These are phyloP conservation scores for Bubo bubo DNA, from an alignment of 2,113 vertebrate species.

Conservation along the genomic window DNA sequence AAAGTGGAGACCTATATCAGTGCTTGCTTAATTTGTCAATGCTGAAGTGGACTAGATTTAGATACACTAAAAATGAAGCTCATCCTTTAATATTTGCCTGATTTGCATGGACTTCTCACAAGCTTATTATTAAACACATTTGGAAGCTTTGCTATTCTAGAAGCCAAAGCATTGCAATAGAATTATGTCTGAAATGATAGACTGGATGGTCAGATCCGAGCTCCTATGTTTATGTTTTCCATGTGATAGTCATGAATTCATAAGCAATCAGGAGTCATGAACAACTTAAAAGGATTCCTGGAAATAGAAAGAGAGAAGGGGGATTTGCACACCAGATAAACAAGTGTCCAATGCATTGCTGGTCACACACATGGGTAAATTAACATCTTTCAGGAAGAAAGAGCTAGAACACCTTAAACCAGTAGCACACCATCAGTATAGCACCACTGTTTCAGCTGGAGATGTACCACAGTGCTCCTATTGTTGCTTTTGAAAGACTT, in stretches of 20 bases:
- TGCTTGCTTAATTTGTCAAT: slow-evolving; percentile 32
- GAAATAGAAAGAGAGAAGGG: not conserved
- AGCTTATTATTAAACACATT: not conserved
- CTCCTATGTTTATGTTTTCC: fast-evolving
- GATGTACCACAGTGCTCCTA: not conserved
- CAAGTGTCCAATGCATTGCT: not conserved
- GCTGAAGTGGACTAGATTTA: slow-evolving; percentile 63
- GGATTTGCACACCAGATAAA: not conserved
- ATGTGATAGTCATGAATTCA: not conserved
- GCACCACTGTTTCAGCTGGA: not conserved
- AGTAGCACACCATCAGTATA: not conserved
- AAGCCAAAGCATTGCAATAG: not conserved
- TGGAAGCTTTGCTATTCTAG: not conserved
- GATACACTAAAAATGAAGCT: slow-evolving; percentile 23
- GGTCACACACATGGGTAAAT: not conserved
- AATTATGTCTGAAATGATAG: not conserved
- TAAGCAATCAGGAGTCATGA: not conserved
- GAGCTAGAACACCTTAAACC: not conserved
- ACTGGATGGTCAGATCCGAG: not conserved
- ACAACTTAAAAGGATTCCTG: not conserved
- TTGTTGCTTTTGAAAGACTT: not conserved
- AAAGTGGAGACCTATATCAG: slow-evolving; percentile 20
- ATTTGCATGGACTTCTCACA: not conserved
- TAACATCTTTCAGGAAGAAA: not conserved
- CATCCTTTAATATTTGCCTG: slow-evolving; percentile 17